Evolutionary conservation across 2,888 invertebrate genomes (phyloP).

Genomic region (Pseudococcus longispinus): DNA sequence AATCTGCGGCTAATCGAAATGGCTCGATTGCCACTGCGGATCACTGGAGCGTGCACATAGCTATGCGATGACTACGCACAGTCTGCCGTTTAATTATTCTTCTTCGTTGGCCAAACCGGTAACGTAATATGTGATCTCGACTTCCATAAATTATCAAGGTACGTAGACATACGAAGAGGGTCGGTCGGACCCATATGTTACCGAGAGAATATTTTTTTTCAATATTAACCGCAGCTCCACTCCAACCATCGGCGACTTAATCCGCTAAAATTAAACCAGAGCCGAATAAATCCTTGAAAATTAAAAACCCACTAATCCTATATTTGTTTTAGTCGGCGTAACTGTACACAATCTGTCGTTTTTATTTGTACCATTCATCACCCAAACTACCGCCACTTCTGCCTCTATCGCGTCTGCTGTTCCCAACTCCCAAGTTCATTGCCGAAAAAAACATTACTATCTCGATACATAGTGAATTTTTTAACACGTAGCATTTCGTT

Average conservation of each 20-base stretch:
- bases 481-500: not conserved
- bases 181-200: not conserved
- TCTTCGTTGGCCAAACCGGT: not conserved
- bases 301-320: slow-evolving; percentile 9
- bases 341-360: slow-evolving; percentile 9
- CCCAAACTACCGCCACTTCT: not conserved
- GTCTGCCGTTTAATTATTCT: slow-evolving; percentile 1
- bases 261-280: not conserved
- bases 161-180: not conserved
- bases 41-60: not conserved
- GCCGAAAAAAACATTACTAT: not conserved
- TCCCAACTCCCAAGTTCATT: not conserved
- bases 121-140: not conserved
- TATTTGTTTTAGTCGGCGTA: slow-evolving; percentile 12
- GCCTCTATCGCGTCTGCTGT: not conserved
- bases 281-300: slow-evolving; percentile 24
- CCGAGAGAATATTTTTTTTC: not conserved
- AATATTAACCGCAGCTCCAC: not conserved
- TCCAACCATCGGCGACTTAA: not conserved
- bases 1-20: not conserved
- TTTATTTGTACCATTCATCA: slow-evolving; percentile 28
- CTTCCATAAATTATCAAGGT: not conserved
- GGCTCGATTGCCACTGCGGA: not conserved
- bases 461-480: not conserved
- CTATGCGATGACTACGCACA: not conserved